phyloP scores from a whole-genome alignment of 2,888 invertebrate species.

The Geotrupes spiniger region DNA sequence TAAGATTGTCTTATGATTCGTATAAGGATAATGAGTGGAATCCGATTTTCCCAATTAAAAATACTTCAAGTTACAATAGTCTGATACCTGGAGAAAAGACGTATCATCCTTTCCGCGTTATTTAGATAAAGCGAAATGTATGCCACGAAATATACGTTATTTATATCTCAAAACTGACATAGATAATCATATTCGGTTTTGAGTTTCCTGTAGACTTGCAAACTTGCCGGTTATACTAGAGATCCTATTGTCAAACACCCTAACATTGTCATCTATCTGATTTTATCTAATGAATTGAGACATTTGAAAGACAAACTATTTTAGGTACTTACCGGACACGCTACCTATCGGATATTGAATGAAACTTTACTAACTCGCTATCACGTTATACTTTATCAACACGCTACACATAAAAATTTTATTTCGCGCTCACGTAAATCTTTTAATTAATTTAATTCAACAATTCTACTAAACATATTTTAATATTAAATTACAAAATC shows the following conservation, averaged over 20 bases:
- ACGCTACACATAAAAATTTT: neutral
- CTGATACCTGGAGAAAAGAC: conserved; percentile 32
- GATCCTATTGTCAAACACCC: conserved; percentile 45
- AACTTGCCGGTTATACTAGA: conserved; percentile 45
- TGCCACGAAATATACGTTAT: conserved; percentile 12
- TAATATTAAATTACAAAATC: too few species aligned
- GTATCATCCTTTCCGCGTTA: conserved; percentile 6
- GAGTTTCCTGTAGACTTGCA: conserved; percentile 49
- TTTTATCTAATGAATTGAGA: conserved; percentile 34
- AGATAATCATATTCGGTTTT: conserved; percentile 48
- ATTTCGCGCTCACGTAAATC: too few species aligned
- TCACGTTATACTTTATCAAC: neutral
- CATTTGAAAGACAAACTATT: conserved; percentile 28
- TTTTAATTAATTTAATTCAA: too few species aligned
- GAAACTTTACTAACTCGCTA: conserved; percentile 1
- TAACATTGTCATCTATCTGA: conserved; percentile 42
- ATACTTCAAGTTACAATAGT: conserved; percentile 41
- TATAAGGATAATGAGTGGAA: conserved; percentile 51
- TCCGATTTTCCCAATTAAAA: conserved; percentile 55
- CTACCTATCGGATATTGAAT: conserved; percentile 1
- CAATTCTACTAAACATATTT: too few species aligned
- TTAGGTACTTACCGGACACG: conserved; percentile 18
- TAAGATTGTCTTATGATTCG: conserved; percentile 41
- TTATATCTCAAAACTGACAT: conserved; percentile 41
- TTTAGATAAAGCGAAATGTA: neutral